These are phyloP conservation scores for Brachionus manjavacas DNA, from an alignment of 1,140 invertebrate genomes.

Conservation along the genomic window DNA sequence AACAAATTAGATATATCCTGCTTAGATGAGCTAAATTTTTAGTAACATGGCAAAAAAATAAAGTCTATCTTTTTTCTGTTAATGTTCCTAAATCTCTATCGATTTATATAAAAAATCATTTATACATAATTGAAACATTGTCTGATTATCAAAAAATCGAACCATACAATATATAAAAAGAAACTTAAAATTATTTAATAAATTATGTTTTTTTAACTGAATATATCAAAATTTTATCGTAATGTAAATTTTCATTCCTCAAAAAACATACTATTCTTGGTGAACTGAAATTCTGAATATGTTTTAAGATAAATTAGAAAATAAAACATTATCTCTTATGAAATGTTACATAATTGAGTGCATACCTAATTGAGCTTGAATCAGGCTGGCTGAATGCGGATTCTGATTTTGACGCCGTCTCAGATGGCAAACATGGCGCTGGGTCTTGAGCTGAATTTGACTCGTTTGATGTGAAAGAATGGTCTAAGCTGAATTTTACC, in stretches of 20 bases:
- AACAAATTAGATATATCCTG: too few relatives aligned
- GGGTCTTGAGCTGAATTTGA: background rate
- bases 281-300: background rate
- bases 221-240: background rate
- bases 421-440: background rate
- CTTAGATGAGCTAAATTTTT: background rate
- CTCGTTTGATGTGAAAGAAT: background rate
- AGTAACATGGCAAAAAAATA: background rate
- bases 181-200: conserved; percentile 5
- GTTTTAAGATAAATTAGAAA: background rate
- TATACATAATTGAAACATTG: background rate
- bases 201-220: background rate
- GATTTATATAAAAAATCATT: background rate
- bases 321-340: background rate
- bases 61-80: background rate
- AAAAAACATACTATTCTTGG: background rate
- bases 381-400: background rate
- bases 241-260: background rate
- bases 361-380: background rate
- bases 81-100: background rate
- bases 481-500: background rate
- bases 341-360: background rate
- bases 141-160: background rate
- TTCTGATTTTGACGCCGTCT: background rate
- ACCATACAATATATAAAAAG: conserved; percentile 4